Percentiles rank a stretch among this genome's conserved stretches.
Evolutionary conservation across 1,140 invertebrate genomes (phyloP).

Genomic region (Heliconius hermathena): DNA sequence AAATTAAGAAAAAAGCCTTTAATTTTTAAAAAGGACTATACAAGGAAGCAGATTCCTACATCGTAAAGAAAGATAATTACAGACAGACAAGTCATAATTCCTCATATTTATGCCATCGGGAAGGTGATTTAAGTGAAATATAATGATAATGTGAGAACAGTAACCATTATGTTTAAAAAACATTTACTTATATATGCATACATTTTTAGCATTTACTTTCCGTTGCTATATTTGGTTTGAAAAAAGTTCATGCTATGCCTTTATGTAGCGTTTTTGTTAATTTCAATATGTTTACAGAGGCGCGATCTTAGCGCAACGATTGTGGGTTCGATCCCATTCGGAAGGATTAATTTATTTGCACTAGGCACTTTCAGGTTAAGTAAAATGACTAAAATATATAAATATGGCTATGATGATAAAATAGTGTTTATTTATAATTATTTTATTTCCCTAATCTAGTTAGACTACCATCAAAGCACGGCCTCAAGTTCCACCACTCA

Average conservation of each 20-base stretch:
- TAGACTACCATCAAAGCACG: too few species aligned
- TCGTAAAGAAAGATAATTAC: conserved; percentile 16
- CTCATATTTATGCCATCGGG: not conserved
- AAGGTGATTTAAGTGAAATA: conserved; percentile 13
- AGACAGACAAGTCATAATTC: conserved; percentile 11
- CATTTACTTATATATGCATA: not conserved
- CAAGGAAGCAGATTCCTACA: conserved; percentile 16
- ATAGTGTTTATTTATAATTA: too few species aligned
- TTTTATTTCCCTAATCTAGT: too few species aligned
- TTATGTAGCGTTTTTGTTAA: not conserved
- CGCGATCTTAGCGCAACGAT: too few species aligned
- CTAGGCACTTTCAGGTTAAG: too few species aligned
- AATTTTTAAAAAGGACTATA: not conserved
- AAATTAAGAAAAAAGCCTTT: not conserved
- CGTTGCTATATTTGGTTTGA: not conserved
- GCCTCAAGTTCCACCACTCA: too few species aligned
- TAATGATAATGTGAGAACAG: conserved; percentile 15
- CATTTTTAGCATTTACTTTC: conserved; percentile 2
- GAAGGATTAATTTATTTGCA: too few species aligned
- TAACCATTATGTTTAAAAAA: not conserved
- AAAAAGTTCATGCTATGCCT: not conserved
- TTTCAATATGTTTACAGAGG: not conserved
- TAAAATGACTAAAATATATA: too few species aligned
- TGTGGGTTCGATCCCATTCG: too few species aligned
- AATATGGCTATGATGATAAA: too few species aligned